A percentile compares a stretch with the other conserved stretches of the same genome.
Conservation (phyloP, 2,888 invertebrate genomes). For the Diadegma fenestrale region DNA sequence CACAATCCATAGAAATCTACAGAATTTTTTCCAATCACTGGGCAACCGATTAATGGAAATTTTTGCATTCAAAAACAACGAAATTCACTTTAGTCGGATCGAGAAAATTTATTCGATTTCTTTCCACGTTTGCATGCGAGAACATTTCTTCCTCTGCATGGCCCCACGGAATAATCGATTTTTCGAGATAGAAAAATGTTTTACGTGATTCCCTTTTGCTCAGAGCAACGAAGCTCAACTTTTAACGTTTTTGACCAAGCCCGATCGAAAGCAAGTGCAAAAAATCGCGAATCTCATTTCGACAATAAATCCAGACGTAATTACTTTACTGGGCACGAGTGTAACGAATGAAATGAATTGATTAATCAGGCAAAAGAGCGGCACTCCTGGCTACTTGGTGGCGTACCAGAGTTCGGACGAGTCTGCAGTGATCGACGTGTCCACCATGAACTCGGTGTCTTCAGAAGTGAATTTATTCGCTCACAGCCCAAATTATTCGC, state of each 20-base stretch:
- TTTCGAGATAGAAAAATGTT: too few species aligned
- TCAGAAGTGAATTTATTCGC: conserved; percentile 88
- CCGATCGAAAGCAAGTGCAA: neutral
- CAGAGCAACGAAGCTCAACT: too few species aligned
- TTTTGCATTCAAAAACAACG: too few species aligned
- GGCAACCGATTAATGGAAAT: too few species aligned
- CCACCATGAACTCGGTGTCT: conserved; percentile 86
- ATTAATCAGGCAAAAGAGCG: conserved; percentile 88
- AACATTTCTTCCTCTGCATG: too few species aligned
- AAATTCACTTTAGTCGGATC: too few species aligned
- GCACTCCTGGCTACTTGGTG: conserved; percentile 91
- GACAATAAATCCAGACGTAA: neutral
- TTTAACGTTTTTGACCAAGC: neutral
- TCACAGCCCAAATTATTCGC: conserved; percentile 86
- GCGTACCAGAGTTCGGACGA: conserved; percentile 88
- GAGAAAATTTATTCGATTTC: too few species aligned
- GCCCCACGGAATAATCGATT: too few species aligned
- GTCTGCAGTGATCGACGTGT: conserved; percentile 87
- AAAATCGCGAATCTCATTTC: neutral
- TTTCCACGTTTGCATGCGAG: too few species aligned
- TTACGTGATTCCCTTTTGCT: too few species aligned
- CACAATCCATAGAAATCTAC: too few species aligned
- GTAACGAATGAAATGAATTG: conserved; percentile 49
- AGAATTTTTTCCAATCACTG: too few species aligned
- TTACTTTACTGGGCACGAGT: neutral